Evolutionary conservation across 2,113 vertebrate genomes (phyloP).

Genomic region (Tor tambroides): DNA sequence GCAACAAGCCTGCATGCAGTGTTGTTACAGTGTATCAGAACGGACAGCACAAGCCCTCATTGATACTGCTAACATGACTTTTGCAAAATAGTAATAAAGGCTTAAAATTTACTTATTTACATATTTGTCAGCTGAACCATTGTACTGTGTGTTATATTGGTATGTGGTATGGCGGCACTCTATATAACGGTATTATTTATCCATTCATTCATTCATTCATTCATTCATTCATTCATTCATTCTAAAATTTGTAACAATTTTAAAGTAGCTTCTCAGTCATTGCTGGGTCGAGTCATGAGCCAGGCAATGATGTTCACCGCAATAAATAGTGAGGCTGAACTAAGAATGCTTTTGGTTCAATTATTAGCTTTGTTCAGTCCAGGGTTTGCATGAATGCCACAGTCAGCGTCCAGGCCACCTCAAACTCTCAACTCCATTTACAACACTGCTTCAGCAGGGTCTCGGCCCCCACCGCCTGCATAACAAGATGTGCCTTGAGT

Average conservation of each 20-base stretch:
- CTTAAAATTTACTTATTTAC: background rate
- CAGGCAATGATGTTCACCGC: no score
- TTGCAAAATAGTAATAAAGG: background rate
- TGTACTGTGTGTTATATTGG: background rate
- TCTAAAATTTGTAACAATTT: no score
- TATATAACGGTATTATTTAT: background rate
- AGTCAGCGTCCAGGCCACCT: no score
- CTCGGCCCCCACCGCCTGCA: background rate
- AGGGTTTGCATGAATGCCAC: no score
- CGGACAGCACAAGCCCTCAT: background rate
- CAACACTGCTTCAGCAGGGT: constrained; percentile 18
- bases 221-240: no score
- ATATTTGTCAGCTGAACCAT: background rate
- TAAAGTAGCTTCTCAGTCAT: no score
- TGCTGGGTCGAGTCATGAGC: no score
- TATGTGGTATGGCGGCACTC: no score
- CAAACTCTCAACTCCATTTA: constrained; percentile 40
- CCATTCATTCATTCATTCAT: no score
- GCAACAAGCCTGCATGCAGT: background rate
- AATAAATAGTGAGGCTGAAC: no score
- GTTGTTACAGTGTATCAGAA: background rate
- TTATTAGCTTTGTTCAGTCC: no score
- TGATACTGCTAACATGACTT: background rate
- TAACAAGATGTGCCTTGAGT: constrained; percentile 47
- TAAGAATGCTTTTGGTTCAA: no score